phyloP scores from a whole-genome alignment of 2,113 vertebrate genomes.

The Nothocercus nigrocapillus region DNA sequence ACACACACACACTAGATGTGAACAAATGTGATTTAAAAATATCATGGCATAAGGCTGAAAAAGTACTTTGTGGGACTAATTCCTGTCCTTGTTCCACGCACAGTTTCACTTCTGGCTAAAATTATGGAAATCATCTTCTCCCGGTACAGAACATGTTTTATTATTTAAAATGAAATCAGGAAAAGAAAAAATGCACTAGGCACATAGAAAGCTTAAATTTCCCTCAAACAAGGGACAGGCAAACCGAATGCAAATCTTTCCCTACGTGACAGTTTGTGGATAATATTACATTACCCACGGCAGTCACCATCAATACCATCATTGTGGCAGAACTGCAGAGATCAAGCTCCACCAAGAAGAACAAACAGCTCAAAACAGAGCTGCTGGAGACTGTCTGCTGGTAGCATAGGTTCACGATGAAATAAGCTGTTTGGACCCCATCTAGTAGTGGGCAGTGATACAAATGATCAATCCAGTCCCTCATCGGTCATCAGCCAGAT shows the following conservation, averaged over 20 bases:
- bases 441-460: neutral
- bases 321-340: neutral
- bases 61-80: too few species aligned
- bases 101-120: conserved; percentile 37
- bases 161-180: conserved; percentile 1
- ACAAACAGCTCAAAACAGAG: neutral
- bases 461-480: conserved; percentile 7
- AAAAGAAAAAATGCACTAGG: neutral
- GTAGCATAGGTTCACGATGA: neutral
- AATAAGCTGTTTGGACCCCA: neutral
- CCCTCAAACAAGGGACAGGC: neutral
- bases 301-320: neutral
- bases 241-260: neutral
- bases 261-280: neutral
- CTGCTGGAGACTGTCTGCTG: neutral
- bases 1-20: too few species aligned
- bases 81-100: neutral
- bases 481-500: conserved; percentile 24
- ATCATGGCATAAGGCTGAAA: too few species aligned
- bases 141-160: neutral
- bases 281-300: rapidly evolving
- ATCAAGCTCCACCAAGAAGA: neutral
- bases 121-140: conserved; percentile 22
- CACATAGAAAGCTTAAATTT: neutral
- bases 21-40: too few species aligned